A percentile compares a stretch with the other conserved stretches of the same genome.
Evolutionary conservation across 2,797 vertebrate genomes (phyloP).

Genomic region (Anguilla anguilla): DNA sequence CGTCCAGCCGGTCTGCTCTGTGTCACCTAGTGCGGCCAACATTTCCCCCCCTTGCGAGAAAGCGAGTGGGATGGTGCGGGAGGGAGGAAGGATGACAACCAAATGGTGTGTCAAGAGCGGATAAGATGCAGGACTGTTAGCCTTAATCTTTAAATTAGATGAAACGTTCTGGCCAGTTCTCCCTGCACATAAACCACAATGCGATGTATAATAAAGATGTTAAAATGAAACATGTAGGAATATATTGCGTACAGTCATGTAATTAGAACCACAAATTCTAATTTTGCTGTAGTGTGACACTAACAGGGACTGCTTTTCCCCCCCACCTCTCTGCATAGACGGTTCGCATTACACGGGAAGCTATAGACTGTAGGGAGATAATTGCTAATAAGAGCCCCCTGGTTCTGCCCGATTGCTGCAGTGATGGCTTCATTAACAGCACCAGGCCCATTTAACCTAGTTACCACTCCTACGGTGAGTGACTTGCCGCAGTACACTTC

Average conservation of each 20-base stretch:
- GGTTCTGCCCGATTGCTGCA: slow-evolving; percentile 53
- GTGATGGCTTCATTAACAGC: slow-evolving; percentile 61
- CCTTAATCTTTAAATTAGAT: slow-evolving; percentile 20
- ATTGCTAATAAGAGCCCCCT: slow-evolving; percentile 56
- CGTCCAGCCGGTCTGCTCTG: background rate
- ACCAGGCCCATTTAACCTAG: slow-evolving; percentile 58
- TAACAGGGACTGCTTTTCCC: slow-evolving; percentile 39
- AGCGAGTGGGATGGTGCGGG: background rate
- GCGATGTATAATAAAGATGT: background rate
- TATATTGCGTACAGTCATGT: background rate
- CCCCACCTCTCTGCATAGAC: slow-evolving; percentile 37
- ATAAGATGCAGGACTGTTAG: background rate
- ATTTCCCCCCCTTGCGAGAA: background rate
- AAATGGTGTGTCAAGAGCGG: background rate
- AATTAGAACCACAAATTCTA: slow-evolving; percentile 22
- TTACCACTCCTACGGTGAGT: slow-evolving; percentile 60
- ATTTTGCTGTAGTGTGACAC: slow-evolving; percentile 24
- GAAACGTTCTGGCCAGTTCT: slow-evolving; percentile 25
- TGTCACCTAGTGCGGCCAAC: slow-evolving; percentile 21
- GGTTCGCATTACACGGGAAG: slow-evolving; percentile 44
- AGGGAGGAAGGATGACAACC: slow-evolving; percentile 8
- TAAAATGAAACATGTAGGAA: background rate
- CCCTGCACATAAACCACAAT: slow-evolving; percentile 22
- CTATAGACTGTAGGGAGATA: slow-evolving; percentile 54
- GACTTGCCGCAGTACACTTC: slow-evolving; percentile 51